phyloP scores from a whole-genome alignment of 2,797 vertebrate species.

The Hylomyscus alleni region DNA sequence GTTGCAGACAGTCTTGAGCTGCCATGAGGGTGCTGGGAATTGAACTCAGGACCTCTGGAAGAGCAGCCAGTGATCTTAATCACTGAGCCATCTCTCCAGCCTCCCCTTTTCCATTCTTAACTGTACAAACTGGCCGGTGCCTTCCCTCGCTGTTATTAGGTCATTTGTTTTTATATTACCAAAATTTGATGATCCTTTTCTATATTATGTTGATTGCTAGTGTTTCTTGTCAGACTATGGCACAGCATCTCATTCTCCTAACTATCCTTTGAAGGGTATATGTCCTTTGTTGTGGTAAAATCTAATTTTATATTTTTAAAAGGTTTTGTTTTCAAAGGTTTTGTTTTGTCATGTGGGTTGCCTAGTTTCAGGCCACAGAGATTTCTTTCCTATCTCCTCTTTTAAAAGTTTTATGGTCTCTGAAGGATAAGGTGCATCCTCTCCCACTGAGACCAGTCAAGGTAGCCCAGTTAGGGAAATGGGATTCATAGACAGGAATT shows the following conservation, averaged over 20 bases:
- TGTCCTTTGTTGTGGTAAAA: neutral
- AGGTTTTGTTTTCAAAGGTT: neutral
- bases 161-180: neutral
- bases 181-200: neutral
- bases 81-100: neutral
- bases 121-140: neutral
- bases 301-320: conserved; percentile 22
- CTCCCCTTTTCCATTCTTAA: neutral
- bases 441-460: no score
- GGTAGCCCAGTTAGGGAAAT: no score
- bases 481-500: no score
- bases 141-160: neutral
- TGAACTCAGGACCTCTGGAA: neutral
- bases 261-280: neutral
- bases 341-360: neutral
- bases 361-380: neutral
- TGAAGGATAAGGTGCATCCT: no score
- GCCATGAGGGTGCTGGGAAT: neutral
- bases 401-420: neutral
- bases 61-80: neutral
- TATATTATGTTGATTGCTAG: neutral
- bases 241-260: conserved; percentile 9
- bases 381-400: neutral
- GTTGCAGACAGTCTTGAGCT: neutral
- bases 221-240: neutral